Conservation (phyloP, 2,113 vertebrate species). For the Nothocercus julius region DNA sequence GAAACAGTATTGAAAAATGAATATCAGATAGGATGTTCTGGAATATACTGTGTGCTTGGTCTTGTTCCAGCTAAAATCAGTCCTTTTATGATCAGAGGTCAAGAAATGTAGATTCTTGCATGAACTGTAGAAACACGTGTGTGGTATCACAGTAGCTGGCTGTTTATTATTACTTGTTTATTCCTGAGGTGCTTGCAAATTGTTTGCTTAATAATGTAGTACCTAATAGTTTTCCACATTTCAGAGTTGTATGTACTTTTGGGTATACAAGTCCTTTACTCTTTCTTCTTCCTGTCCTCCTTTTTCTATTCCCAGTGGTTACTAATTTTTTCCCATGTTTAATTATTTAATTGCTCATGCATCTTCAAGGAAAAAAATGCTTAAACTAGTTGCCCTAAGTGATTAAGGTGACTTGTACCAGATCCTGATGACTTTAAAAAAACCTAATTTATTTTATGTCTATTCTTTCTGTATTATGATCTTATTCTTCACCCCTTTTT, state of each 20-base stretch:
- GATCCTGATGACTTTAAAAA: background rate
- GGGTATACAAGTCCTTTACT: background rate
- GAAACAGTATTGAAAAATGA: background rate
- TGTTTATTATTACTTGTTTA: background rate
- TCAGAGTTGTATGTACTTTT: background rate
- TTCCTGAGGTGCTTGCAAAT: background rate
- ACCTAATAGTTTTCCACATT: background rate
- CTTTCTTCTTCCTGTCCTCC: background rate
- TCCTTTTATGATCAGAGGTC: background rate
- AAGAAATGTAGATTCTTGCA: accelerated
- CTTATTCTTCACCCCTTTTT: background rate
- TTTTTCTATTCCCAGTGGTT: accelerated
- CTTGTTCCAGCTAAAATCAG: background rate
- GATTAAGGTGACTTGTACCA: background rate
- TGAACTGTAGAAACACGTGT: background rate
- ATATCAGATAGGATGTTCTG: background rate
- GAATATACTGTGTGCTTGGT: background rate
- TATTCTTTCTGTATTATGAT: background rate
- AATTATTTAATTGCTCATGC: accelerated
- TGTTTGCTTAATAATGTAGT: background rate
- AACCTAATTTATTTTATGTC: background rate
- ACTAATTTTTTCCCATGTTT: background rate
- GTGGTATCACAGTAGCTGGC: background rate
- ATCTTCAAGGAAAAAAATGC: background rate
- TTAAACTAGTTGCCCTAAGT: background rate